phyloP scores from a whole-genome alignment of 1,140 invertebrate genomes.

The Neotoxoptera formosana region DNA sequence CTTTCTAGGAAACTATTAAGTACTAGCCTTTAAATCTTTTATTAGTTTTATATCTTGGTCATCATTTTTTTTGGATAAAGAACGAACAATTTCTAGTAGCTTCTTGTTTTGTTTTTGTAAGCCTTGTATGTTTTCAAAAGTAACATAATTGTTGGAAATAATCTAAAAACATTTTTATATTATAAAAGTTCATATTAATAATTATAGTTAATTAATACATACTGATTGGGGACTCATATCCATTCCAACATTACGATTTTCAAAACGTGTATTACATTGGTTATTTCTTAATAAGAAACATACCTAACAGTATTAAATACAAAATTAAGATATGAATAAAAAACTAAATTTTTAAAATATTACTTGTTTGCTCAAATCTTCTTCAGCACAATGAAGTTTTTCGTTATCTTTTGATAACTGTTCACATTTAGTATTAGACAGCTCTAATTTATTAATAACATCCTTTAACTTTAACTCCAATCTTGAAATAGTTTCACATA shows the following conservation, averaged over 20 bases:
- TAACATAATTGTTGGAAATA: constrained; percentile 53
- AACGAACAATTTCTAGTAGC: constrained; percentile 6
- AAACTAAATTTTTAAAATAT: neutral
- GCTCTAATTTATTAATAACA: neutral
- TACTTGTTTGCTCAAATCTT: constrained; percentile 51
- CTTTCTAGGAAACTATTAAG: neutral
- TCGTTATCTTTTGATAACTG: constrained; percentile 20
- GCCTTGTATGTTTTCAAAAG: constrained; percentile 53
- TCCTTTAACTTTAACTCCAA: constrained; percentile 20
- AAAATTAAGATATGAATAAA: neutral
- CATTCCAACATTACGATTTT: constrained; percentile 39
- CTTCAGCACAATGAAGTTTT: constrained; percentile 23
- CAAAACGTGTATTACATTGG: constrained; percentile 10
- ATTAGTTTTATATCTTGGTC: constrained; percentile 38
- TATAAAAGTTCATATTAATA: neutral
- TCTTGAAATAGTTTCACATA: constrained; percentile 28
- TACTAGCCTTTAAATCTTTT: constrained; percentile 29
- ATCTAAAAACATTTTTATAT: neutral
- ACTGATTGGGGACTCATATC: constrained; percentile 56
- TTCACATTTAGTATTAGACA: neutral
- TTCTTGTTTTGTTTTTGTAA: constrained; percentile 52
- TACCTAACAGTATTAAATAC: constrained; percentile 16
- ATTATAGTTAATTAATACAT: constrained; percentile 9
- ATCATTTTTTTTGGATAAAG: constrained; percentile 34
- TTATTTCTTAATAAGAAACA: constrained; percentile 48